Percentiles rank a stretch among this genome's conserved stretches.
Evolutionary conservation across 2,113 vertebrate genomes (phyloP).

Genomic region (Podarcis cretensis): DNA sequence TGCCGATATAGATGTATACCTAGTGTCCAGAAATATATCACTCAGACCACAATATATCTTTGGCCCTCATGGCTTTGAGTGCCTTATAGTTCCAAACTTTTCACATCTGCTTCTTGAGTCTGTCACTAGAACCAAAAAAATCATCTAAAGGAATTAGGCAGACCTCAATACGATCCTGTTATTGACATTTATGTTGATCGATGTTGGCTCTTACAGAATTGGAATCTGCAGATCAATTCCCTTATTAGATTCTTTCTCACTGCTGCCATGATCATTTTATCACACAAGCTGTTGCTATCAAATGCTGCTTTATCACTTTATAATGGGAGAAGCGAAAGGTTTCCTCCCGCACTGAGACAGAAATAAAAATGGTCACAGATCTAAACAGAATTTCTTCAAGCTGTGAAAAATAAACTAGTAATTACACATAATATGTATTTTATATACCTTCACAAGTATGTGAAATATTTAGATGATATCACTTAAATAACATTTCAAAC

Average conservation of each 20-base stretch:
- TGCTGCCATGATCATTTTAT: conserved; percentile 79
- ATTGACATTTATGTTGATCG: conserved; percentile 80
- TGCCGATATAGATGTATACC: neutral
- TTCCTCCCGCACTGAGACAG: conserved; percentile 59
- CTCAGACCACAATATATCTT: conserved; percentile 19
- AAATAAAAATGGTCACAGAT: conserved; percentile 61
- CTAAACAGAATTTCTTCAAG: conserved; percentile 55
- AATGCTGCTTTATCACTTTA: conserved; percentile 74
- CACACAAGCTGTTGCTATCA: conserved; percentile 73
- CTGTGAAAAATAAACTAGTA: conserved; percentile 42
- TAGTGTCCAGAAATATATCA: conserved; percentile 1
- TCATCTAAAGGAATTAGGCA: conserved; percentile 75
- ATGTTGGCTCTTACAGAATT: conserved; percentile 81
- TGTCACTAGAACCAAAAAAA: conserved; percentile 63
- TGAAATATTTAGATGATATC: neutral
- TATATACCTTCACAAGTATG: neutral
- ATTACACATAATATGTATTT: conserved; percentile 38
- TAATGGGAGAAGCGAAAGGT: conserved; percentile 72
- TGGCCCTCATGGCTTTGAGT: conserved; percentile 6
- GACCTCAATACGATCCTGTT: conserved; percentile 69
- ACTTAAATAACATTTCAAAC: neutral
- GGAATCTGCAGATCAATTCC: conserved; percentile 81
- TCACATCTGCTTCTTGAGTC: conserved; percentile 70
- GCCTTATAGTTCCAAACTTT: conserved; percentile 60
- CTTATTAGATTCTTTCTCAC: conserved; percentile 80